Conservation (phyloP, 2,888 invertebrate genomes). For the Ditylenchus weischeri region DNA sequence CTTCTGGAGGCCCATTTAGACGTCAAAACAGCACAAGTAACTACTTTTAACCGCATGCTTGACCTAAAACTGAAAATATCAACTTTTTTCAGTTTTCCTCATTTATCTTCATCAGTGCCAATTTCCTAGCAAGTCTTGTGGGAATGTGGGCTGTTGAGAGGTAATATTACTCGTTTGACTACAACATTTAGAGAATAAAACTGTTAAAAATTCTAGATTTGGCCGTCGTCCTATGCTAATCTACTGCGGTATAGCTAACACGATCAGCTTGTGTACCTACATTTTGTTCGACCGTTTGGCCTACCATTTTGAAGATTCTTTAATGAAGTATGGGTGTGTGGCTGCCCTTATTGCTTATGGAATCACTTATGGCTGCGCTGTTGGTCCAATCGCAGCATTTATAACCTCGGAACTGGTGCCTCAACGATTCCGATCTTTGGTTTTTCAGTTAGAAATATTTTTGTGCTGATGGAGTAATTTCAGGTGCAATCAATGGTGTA, state of each 20-base stretch:
- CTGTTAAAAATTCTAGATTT: conserved; percentile 29
- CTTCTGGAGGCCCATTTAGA: conserved; percentile 37
- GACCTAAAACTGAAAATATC: not conserved
- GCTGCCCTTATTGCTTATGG: conserved; percentile 40
- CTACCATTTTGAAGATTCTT: conserved; percentile 23
- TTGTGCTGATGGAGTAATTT: not conserved
- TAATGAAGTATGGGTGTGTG: conserved; percentile 34
- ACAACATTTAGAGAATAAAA: no score
- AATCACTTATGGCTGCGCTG: conserved; percentile 40
- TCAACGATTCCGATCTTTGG: conserved; percentile 32
- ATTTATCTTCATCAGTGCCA: conserved; percentile 38
- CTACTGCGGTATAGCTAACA: conserved; percentile 38
- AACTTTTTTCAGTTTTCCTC: conserved; percentile 33
- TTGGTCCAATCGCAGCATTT: conserved; percentile 38
- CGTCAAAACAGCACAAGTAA: conserved; percentile 31
- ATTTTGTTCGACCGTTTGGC: conserved; percentile 37
- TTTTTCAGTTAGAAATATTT: not conserved
- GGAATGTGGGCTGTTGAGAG: conserved; percentile 38
- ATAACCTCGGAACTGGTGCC: conserved; percentile 35
- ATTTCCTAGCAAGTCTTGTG: conserved; percentile 41
- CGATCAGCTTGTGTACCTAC: conserved; percentile 36
- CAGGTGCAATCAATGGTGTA: not conserved
- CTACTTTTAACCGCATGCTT: not conserved
- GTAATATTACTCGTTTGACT: no score
- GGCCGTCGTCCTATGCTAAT: conserved; percentile 43